Conservation (phyloP, 2,797 vertebrate species). For the Xenopus petersii region DNA sequence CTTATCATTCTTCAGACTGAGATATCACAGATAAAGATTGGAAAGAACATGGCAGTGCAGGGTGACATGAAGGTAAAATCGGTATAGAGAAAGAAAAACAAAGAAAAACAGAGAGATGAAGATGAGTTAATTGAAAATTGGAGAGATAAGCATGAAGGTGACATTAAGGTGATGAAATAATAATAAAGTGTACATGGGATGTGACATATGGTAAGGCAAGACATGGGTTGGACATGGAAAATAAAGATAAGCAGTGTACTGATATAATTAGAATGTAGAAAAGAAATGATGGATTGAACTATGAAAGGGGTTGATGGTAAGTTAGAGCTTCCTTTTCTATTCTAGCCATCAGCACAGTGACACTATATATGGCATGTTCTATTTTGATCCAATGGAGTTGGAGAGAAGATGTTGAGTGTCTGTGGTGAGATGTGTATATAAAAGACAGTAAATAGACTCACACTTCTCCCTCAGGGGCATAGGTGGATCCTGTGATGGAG, state of each 20-base stretch:
- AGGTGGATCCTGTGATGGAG: slow-evolving; percentile 89
- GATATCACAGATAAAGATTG: slow-evolving; percentile 16
- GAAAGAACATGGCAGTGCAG: neutral
- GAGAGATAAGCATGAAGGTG: neutral
- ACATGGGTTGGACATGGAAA: slow-evolving; percentile 25
- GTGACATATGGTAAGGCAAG: slow-evolving; percentile 1
- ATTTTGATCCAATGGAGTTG: neutral
- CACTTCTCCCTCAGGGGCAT: slow-evolving; percentile 92
- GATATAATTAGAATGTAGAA: neutral
- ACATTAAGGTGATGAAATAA: no score
- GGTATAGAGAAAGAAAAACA: neutral
- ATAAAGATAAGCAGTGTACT: slow-evolving; percentile 24
- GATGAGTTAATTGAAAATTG: neutral
- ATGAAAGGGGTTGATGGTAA: neutral
- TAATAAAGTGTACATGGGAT: neutral
- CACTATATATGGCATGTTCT: neutral
- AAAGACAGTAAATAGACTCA: slow-evolving; percentile 63
- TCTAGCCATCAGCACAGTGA: no score
- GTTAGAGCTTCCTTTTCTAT: neutral
- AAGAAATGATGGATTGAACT: neutral
- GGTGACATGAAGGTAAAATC: neutral
- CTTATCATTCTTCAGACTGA: slow-evolving; percentile 73
- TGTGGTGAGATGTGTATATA: neutral
- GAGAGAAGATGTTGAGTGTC: no score
- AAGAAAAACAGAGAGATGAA: neutral